These are phyloP conservation scores for Petrolisthes cinctipes DNA, from an alignment of 2,888 invertebrate genomes.

Conservation along the genomic window DNA sequence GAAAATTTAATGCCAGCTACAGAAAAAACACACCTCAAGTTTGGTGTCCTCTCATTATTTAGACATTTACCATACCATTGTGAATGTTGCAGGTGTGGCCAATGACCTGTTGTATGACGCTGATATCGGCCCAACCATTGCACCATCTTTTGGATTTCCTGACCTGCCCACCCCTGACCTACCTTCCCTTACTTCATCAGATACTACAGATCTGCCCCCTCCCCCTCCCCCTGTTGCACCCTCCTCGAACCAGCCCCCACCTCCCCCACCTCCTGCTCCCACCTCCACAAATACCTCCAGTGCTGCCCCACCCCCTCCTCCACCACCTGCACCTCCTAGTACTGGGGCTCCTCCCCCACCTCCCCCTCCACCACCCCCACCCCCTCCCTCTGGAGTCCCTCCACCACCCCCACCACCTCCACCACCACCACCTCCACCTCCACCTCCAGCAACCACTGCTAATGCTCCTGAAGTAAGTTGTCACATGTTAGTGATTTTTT, in stretches of 20 bases:
- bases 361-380: conserved; percentile 65
- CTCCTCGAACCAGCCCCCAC: conserved; percentile 66
- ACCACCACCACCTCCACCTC: conserved; percentile 46
- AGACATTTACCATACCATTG: neutral
- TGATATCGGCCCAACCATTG: conserved; percentile 70
- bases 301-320: conserved; percentile 61
- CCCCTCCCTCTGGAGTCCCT: conserved; percentile 65
- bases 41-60: neutral
- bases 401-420: conserved; percentile 66
- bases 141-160: conserved; percentile 71
- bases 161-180: conserved; percentile 65
- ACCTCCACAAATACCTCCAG: conserved; percentile 66
- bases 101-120: conserved; percentile 70
- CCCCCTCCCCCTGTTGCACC: conserved; percentile 63
- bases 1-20: no score
- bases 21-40: neutral
- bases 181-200: conserved; percentile 6
- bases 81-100: conserved; percentile 69
- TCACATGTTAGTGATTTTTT: conserved; percentile 21
- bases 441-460: conserved; percentile 31
- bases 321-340: conserved; percentile 49
- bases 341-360: conserved; percentile 67
- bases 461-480: conserved; percentile 56
- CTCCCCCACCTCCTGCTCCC: conserved; percentile 64
- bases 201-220: conserved; percentile 9